Evolutionary conservation across 2,888 invertebrate species (phyloP).

Genomic region (Neria commutata): DNA sequence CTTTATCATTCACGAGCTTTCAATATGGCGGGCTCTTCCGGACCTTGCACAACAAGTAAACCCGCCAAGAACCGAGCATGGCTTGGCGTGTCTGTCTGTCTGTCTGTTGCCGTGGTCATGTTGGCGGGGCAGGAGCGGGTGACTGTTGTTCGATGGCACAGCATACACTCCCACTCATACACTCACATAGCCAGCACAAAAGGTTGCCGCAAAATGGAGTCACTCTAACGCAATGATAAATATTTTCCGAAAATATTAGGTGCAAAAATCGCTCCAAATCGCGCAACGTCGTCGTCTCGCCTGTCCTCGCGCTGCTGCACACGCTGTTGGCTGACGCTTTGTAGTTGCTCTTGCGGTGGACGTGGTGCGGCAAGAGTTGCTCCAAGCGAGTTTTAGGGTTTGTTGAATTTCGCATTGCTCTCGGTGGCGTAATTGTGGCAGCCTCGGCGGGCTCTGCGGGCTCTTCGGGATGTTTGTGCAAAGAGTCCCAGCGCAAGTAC

Average conservation of each 20-base stretch:
- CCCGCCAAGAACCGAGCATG: neutral
- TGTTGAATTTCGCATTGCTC: slow-evolving; percentile 24
- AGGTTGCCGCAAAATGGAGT: slow-evolving; percentile 24
- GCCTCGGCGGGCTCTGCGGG: neutral
- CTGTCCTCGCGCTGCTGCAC: neutral
- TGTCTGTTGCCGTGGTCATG: no score
- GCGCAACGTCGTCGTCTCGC: neutral
- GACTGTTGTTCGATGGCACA: no score
- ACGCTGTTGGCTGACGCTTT: neutral
- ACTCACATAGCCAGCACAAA: slow-evolving; percentile 2
- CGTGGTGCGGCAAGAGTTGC: neutral
- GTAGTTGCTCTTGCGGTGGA: neutral
- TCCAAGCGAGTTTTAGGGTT: slow-evolving; percentile 41
- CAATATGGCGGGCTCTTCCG: neutral
- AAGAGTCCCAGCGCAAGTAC: no score
- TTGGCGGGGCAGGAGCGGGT: no score
- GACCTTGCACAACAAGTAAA: neutral
- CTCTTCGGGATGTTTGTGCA: slow-evolving; percentile 10
- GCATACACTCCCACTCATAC: no score
- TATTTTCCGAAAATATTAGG: slow-evolving; percentile 44
- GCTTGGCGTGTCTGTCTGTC: no score
- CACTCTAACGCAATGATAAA: slow-evolving; percentile 40
- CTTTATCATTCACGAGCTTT: slow-evolving; percentile 5
- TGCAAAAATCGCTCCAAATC: slow-evolving; percentile 7
- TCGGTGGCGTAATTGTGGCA: neutral